A percentile compares a stretch with the other conserved stretches of the same genome.
Conservation (phyloP, 2,888 invertebrate species). For the Timandra comae region DNA sequence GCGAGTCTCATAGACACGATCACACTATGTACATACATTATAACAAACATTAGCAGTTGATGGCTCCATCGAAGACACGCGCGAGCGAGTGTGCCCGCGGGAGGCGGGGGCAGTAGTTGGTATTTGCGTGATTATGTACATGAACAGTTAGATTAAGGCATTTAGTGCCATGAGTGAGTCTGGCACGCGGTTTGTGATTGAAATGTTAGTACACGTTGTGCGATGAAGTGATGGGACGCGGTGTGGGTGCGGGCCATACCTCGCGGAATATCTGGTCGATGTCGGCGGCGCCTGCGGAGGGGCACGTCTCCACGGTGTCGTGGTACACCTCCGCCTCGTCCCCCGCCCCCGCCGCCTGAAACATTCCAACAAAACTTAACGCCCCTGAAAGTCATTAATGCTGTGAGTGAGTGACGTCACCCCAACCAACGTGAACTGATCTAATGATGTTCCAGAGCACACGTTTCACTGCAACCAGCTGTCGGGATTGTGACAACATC, state of each 20-base stretch:
- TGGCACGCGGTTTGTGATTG: conserved; percentile 15
- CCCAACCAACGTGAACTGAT: too few species aligned
- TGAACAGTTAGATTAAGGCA: conserved; percentile 9
- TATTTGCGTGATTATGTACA: not conserved
- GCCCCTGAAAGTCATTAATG: too few species aligned
- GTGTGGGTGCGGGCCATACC: conserved; percentile 25
- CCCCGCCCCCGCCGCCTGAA: conserved; percentile 28
- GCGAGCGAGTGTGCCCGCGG: too few species aligned
- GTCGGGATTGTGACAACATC: too few species aligned
- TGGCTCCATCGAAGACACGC: too few species aligned
- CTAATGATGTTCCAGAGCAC: too few species aligned
- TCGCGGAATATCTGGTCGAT: conserved; percentile 46
- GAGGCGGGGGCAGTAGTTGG: not conserved
- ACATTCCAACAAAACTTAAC: too few species aligned
- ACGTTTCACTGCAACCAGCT: too few species aligned
- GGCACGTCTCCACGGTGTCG: conserved; percentile 29
- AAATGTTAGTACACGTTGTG: conserved; percentile 10
- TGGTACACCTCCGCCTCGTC: conserved; percentile 30
- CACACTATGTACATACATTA: too few species aligned
- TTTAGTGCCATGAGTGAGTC: conserved; percentile 21
- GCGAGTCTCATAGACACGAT: too few species aligned
- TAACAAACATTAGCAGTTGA: too few species aligned
- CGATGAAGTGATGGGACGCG: conserved; percentile 2
- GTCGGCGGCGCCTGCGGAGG: conserved; percentile 18
- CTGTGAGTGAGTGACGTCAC: too few species aligned